phyloP scores from a whole-genome alignment of 2,888 invertebrate genomes.

The Epirrita christyi region DNA sequence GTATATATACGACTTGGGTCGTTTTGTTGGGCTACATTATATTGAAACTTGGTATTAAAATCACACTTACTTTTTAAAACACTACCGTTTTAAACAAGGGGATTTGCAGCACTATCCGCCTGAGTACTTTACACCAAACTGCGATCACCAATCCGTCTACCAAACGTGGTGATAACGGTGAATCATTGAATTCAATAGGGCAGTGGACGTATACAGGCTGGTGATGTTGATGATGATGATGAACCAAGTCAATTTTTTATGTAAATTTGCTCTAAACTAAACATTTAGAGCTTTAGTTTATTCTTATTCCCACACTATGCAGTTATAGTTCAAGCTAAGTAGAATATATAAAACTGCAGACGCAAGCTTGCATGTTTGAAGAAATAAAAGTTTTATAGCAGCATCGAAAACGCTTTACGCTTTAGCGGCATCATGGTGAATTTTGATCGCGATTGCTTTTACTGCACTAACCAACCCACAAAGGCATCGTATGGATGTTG shows the following conservation, averaged over 20 bases:
- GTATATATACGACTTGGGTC: constrained; percentile 21
- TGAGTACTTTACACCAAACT: too few species aligned
- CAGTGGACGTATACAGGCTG: too few species aligned
- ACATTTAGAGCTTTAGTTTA: background rate
- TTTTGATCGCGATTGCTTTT: constrained; percentile 6
- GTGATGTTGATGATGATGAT: too few species aligned
- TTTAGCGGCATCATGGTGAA: constrained; percentile 4
- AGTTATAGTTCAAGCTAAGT: constrained; percentile 31
- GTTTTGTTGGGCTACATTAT: constrained; percentile 17
- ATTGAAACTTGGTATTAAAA: background rate
- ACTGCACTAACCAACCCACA: too few species aligned
- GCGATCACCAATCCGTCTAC: too few species aligned
- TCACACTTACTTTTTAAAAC: background rate
- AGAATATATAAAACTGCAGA: constrained; percentile 35
- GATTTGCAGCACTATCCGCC: too few species aligned
- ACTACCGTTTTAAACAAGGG: too few species aligned
- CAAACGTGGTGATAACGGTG: too few species aligned
- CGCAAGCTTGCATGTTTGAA: constrained; percentile 34
- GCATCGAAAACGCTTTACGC: constrained; percentile 30
- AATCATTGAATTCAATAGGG: too few species aligned
- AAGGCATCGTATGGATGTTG: too few species aligned
- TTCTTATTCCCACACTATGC: background rate
- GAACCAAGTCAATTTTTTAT: too few species aligned
- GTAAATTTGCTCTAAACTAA: too few species aligned
- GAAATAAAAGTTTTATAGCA: constrained; percentile 38